A percentile compares a stretch with the other conserved stretches of the same genome.
phyloP scores from a whole-genome alignment of 2,113 vertebrate genomes.

The Meles meles region DNA sequence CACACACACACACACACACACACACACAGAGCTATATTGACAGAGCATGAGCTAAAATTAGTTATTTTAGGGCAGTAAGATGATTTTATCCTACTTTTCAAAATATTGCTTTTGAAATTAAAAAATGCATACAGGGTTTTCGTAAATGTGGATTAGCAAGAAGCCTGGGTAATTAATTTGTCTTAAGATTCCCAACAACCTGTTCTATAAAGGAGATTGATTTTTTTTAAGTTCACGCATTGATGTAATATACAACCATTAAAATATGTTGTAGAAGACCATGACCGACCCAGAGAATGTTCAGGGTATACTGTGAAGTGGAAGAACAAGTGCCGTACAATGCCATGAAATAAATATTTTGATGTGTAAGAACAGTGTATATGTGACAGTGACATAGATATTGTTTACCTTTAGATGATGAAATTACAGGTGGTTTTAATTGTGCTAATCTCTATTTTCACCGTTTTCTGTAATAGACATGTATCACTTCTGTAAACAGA shows the following conservation, averaged over 20 bases:
- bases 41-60: slow-evolving; percentile 1
- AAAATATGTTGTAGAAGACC: not conserved
- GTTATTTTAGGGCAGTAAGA: not conserved
- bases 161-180: not conserved
- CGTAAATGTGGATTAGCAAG: not conserved
- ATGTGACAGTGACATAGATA: not conserved
- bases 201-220: not conserved
- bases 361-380: not conserved
- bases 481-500: not conserved
- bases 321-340: not conserved
- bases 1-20: not conserved
- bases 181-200: not conserved
- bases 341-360: not conserved
- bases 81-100: slow-evolving; percentile 20
- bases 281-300: not conserved
- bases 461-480: not conserved
- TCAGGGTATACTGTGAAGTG: not conserved
- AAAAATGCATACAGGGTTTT: not conserved
- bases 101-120: not conserved
- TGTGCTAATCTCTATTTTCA: not conserved
- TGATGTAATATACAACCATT: not conserved
- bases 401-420: not conserved
- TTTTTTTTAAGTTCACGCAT: not conserved
- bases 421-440: not conserved
- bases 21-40: not conserved